Evolutionary conservation across 2,113 vertebrate species (phyloP), one percentile per base, ranked within the genome.

Genomic region (Lanius ludovicianus): DNA sequence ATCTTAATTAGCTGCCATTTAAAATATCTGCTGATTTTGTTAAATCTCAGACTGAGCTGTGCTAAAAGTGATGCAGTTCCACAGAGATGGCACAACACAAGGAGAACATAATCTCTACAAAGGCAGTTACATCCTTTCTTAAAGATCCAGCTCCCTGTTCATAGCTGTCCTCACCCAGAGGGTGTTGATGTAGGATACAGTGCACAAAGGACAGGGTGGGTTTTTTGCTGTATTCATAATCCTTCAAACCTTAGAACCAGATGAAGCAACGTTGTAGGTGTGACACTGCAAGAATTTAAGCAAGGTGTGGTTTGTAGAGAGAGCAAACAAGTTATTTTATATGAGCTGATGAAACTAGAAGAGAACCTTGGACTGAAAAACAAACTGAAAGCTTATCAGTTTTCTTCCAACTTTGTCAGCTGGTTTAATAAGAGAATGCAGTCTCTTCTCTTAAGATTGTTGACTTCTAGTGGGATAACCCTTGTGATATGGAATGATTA

Each of bases 311-410:
- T 84, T 80, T 70, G 11, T 30, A 70, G 64, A 31, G 47, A 53
- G 37, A 68, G 59, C 27, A 41, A 55, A 15, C 31, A 16, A 35
- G 7, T 33, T 37, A 7, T 49, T 10, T 63, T 78, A 19, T 28
- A 18, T 10, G 15, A 91, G 8, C 64, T 78, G 59, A 42, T 22
- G 42, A 20, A 50, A 50, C 25, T 63, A 37, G 25, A 60, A 87
- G 19, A 79, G 78, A 74, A 84, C 87, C 49, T 95, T 87, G 60
- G 56, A 75, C 93, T 84, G 73, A 47, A 55, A 84, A 96, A 65
- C 22, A 62, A 81, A 7, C 50, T 53, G 33, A 47, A 81, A 41
- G 17, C 22, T 94, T 53, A 70, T 70, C 73, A 52, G 5, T 9
- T 64, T 57, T 87, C 80, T 93, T 49, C 41, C 20, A 57, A 0